Evolutionary conservation across 2,113 vertebrate genomes (phyloP), one percentile per base, ranked within the genome.

Genomic region (Aegotheles bennettii): DNA sequence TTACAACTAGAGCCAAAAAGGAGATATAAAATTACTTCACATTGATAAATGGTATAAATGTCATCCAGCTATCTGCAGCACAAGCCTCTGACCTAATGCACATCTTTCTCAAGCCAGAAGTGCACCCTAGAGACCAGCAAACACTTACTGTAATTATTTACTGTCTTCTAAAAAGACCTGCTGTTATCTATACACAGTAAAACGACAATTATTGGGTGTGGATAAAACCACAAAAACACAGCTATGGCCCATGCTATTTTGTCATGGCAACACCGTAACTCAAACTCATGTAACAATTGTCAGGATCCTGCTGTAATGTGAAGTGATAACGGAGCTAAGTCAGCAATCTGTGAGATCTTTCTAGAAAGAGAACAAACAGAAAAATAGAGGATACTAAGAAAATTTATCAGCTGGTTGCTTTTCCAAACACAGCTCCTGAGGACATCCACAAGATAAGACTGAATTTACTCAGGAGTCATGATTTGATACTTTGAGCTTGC

Each of bases 71-170:
- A 92, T 96, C 87, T 91, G 43, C 88, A 95, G 75, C 74, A 88
- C 35, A 91, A 94, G 95, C 92, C 86, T 56, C 89, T 97, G 97
- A 97, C 92, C 92, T 88, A 94, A 88, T 36, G 68, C 81, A 87
- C 73, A 78, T 97, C 96, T 86, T 89, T 93, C 93, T 64, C 80
- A 95, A 94, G 79, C 79, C 92, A 79, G 79, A 96, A 95, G 61
- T 91, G 86, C 77, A 96, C 97, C 94, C 96, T 35, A 38, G 95
- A 96, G 97, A 96, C 71, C 68, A 87, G 92, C 96, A 96, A 96
- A 95, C 87, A 95, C 90, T 97, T 90, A 94, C 67, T 95, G 92
- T 92, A 94, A 97, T 97, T 96, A 97, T 95, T 97, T 96, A 95
- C 84, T 81, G 61, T 94, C 95, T 96, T 89, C 75, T 95, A 85